phyloP scores from a whole-genome alignment of 2,797 vertebrate species.

The Chiroxiphia lanceolata region DNA sequence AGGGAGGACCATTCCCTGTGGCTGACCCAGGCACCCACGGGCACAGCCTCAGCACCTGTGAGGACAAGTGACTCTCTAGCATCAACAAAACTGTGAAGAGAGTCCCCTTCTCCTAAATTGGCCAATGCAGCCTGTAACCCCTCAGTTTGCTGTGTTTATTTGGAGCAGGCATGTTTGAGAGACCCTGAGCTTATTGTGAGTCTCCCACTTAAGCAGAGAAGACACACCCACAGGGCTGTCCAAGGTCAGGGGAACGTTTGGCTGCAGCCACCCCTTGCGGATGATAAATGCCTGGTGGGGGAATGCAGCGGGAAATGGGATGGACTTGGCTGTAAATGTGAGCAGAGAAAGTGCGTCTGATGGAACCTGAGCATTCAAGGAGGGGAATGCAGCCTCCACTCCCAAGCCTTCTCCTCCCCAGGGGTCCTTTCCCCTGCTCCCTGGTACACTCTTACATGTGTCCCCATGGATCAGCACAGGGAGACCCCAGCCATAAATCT shows the following conservation, averaged over 20 bases:
- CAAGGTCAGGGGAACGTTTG: slow-evolving; percentile 16
- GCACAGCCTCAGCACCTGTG: not conserved
- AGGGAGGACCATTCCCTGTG: not conserved
- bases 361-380: not conserved
- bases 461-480: not conserved
- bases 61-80: not conserved
- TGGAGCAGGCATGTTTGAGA: not conserved
- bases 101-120: not conserved
- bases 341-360: not conserved
- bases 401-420: not conserved
- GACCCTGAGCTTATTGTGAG: slow-evolving; percentile 29
- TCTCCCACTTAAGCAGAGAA: not conserved
- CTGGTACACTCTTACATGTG: rapidly evolving
- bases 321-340: not conserved
- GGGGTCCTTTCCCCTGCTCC: not conserved
- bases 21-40: not conserved
- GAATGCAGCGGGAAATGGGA: not conserved
- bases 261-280: not conserved
- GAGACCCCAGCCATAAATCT: not conserved
- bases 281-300: not conserved
- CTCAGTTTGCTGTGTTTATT: slow-evolving; percentile 20
- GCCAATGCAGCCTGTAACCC: not conserved
- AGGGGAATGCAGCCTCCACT: not conserved
- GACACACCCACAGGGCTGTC: not conserved
- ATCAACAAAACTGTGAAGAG: not conserved